Conservation (phyloP, 2,797 vertebrate genomes). For the Dendrocincla fuliginosa region DNA sequence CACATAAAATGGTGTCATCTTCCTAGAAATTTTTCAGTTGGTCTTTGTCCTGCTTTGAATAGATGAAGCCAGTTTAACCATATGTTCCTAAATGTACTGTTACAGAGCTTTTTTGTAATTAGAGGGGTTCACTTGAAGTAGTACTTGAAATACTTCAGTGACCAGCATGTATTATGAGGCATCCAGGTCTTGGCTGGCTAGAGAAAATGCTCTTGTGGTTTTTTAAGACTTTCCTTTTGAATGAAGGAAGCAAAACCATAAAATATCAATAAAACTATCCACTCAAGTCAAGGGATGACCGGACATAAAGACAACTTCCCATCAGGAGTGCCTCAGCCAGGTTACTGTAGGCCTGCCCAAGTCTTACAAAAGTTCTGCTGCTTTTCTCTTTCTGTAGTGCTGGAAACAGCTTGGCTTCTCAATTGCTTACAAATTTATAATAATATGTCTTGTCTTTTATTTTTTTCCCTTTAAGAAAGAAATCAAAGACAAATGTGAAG, state of each 20-base stretch:
- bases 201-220: background rate
- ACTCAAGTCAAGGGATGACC: background rate
- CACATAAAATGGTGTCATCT: background rate
- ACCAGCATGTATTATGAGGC: background rate
- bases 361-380: background rate
- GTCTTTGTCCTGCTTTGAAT: conserved; percentile 26
- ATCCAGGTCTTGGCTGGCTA: background rate
- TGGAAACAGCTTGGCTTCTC: background rate
- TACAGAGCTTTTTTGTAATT: conserved; percentile 23
- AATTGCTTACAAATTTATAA: background rate
- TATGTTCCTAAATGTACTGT: conserved; percentile 18
- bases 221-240: background rate
- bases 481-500: background rate
- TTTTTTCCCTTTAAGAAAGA: background rate
- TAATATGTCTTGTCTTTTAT: background rate
- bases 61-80: conserved; percentile 7
- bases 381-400: background rate
- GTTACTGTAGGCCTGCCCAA: background rate
- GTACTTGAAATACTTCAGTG: conserved; percentile 18
- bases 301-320: background rate
- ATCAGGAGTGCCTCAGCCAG: background rate
- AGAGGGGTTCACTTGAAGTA: background rate
- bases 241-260: background rate
- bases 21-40: background rate
- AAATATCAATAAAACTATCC: background rate